Percentiles rank a stretch among this genome's conserved stretches.
Conservation (phyloP, 2,888 invertebrate species). For the Danaus chrysippus region DNA sequence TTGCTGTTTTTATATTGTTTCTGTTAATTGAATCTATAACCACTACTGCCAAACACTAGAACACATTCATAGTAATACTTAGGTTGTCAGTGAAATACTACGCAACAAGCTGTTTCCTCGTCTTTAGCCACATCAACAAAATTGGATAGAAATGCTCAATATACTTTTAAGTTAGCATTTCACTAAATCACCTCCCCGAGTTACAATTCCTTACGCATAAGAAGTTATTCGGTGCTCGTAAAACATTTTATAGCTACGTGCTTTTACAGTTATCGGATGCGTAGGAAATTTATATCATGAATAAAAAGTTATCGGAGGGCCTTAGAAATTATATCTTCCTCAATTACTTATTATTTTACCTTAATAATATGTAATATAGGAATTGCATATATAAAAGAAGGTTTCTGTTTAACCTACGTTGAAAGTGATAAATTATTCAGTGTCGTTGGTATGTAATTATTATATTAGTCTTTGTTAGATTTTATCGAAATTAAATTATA, state of each 20-base stretch:
- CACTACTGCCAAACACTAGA: no score
- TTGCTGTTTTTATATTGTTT: no score
- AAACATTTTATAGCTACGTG: conserved; percentile 18
- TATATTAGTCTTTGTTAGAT: background rate
- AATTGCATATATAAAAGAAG: no score
- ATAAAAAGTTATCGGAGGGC: conserved; percentile 9
- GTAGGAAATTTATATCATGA: conserved; percentile 11
- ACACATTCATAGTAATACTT: no score
- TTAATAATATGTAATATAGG: background rate
- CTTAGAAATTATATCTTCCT: background rate
- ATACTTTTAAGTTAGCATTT: conserved; percentile 1
- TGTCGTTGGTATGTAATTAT: no score
- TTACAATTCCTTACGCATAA: conserved; percentile 26
- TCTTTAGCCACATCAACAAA: background rate
- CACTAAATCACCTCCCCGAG: conserved; percentile 17
- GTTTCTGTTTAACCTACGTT: no score
- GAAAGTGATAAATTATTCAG: no score
- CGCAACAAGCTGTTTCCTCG: no score
- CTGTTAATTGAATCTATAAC: no score
- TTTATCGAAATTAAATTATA: no score
- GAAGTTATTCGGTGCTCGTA: conserved; percentile 15
- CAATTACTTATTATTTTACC: conserved; percentile 1
- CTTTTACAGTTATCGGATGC: conserved; percentile 17
- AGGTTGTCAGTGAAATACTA: no score
- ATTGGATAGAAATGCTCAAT: background rate